Evolutionary conservation across 1,140 invertebrate genomes (phyloP).

Genomic region (Prorops nasuta): DNA sequence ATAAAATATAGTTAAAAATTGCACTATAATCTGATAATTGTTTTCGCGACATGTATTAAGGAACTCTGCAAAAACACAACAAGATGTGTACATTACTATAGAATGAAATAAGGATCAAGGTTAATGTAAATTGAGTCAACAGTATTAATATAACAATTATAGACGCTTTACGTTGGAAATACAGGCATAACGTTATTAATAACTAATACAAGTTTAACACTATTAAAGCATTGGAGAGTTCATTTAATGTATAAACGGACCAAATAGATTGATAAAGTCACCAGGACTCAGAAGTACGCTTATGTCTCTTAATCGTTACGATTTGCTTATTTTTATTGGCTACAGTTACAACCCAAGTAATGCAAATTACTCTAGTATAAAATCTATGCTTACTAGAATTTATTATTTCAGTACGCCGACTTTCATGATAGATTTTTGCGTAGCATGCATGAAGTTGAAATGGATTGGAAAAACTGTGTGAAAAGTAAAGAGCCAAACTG

Average conservation of each 20-base stretch:
- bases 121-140: not conserved
- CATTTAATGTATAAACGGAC: conserved; percentile 36
- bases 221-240: too few relatives aligned
- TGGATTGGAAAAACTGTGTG: too few relatives aligned
- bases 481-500: too few relatives aligned
- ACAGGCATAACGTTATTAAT: too few relatives aligned
- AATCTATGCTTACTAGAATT: too few relatives aligned
- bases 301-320: not conserved
- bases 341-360: too few relatives aligned
- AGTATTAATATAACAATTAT: not conserved
- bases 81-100: not conserved
- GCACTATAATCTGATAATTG: conserved; percentile 36
- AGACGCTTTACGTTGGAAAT: too few relatives aligned
- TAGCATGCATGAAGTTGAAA: too few relatives aligned
- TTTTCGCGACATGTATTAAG: conserved; percentile 24
- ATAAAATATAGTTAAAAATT: conserved; percentile 46
- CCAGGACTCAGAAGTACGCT: conserved; percentile 27
- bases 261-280: conserved; percentile 20
- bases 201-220: too few relatives aligned
- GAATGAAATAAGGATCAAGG: not conserved
- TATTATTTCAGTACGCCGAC: too few relatives aligned
- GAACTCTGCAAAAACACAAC: not conserved
- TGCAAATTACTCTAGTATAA: too few relatives aligned
- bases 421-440: too few relatives aligned
- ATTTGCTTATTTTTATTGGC: not conserved